Evolutionary conservation across 1,140 invertebrate species (phyloP), one percentile per base, ranked within the genome.

Genomic region (Drosophila arawakana): DNA sequence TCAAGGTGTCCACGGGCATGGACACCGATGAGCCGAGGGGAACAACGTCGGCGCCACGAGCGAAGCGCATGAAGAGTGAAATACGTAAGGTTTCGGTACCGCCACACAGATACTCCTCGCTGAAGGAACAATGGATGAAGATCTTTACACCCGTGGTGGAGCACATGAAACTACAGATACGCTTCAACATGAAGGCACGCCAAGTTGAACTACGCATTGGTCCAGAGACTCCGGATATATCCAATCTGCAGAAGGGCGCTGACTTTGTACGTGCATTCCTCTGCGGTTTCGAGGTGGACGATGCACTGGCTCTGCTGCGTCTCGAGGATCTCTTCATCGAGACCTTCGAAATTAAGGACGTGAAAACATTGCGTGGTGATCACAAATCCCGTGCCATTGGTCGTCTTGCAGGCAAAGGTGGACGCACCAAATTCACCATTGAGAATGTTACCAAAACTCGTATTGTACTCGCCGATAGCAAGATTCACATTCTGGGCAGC

Each of bases 361-460:
- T 99, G 0, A 99, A 99, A 93, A 97, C 96, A 21, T 92, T 99
- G 39, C 97, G 98, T 93, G 98, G 99, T 9, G 98, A 99, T 93
- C 98, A 99, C 93, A 94, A 99, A 70, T 96, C 97, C 21, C 94
- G 99, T 93, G 98, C 98, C 0, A 98, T 99, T 83, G 99, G 99
- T 18, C 94, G 99, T 80, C 94, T 99, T 47, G 99, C 99, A 11
- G 99, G 99, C 0, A 99, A 99, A 94, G 97, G 98, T 68, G 99
- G 99, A 18, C 95, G 97, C 72, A 99, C 98, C 3, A 99, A 99
- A 92, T 99, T 97, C 86, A 99, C 98, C 2, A 99, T 99, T 91
- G 99, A 99, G 94, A 99, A 99, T 93, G 97, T 97, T 0, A 99
- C 99, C 8, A 99, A 99, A 93, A 99, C 98, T 0, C 95, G 99